These are phyloP conservation scores for Butorides virescens DNA, from an alignment of 2,113 vertebrate species.

Conservation along the genomic window DNA sequence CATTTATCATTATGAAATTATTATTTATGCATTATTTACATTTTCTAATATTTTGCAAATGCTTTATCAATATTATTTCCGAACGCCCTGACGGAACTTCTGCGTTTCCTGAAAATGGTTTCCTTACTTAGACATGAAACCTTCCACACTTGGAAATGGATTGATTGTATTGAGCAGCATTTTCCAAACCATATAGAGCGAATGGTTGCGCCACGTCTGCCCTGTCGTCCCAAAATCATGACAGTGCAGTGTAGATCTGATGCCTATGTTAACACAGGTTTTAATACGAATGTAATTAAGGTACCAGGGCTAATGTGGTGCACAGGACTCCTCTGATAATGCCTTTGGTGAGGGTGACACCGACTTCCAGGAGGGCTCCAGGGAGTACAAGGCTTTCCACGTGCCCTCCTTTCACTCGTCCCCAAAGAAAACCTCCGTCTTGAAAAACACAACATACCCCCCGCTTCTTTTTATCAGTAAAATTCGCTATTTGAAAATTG, in stretches of 20 bases:
- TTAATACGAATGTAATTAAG: not conserved
- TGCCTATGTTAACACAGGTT: not conserved
- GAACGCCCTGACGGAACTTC: not conserved
- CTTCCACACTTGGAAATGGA: not conserved
- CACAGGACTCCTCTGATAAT: not conserved
- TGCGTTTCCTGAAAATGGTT: not conserved
- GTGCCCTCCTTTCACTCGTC: not conserved
- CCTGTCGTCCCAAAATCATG: not conserved
- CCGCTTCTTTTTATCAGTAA: not conserved
- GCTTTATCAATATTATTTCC: not conserved
- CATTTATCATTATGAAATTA: not conserved
- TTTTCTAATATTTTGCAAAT: not conserved
- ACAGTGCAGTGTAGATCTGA: fast-evolving
- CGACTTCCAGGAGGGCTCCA: not conserved
- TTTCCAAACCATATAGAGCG: not conserved
- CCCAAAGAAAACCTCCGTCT: not conserved
- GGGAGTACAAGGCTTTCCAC: not conserved
- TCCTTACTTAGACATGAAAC: not conserved
- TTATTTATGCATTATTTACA: not conserved
- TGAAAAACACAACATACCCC: not conserved
- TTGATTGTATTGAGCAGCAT: not conserved
- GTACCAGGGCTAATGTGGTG: not conserved
- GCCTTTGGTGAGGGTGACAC: not conserved
- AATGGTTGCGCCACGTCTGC: fast-evolving
- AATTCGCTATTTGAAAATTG: not conserved